Percentiles rank a stretch among this genome's conserved stretches.
These are phyloP conservation scores for Brachyopa scutellaris DNA, from an alignment of 2,888 invertebrate species.

Conservation along the genomic window DNA sequence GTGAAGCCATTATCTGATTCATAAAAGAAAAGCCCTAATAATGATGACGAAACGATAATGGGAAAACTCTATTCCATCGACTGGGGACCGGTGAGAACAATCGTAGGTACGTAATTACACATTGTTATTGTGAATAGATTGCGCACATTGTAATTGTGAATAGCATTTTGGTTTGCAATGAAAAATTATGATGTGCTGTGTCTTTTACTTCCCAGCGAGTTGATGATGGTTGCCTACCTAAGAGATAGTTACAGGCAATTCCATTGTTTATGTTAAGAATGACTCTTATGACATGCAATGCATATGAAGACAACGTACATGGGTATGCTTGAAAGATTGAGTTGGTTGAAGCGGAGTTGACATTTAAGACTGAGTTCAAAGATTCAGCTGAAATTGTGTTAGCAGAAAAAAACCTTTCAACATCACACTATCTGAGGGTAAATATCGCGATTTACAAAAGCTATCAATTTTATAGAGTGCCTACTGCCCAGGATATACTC, in stretches of 20 bases:
- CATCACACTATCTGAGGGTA: too few relatives aligned
- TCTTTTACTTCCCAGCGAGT: constrained; percentile 11
- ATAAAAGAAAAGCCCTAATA: constrained; percentile 21
- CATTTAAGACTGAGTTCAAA: too few relatives aligned
- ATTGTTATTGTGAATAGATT: constrained; percentile 16
- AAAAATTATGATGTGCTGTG: constrained; percentile 20
- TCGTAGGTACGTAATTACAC: constrained; percentile 50
- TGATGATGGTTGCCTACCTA: constrained; percentile 12
- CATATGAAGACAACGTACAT: too few relatives aligned
- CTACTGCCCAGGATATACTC: too few relatives aligned
- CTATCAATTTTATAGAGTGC: too few relatives aligned
- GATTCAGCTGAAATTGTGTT: too few relatives aligned
- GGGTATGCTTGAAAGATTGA: too few relatives aligned
- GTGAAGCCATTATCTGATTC: constrained; percentile 25
- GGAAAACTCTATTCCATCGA: constrained; percentile 17
- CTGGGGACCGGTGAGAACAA: constrained; percentile 8
- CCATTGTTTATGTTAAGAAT: constrained; percentile 30
- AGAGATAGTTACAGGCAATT: constrained; percentile 26
- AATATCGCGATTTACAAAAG: too few relatives aligned
- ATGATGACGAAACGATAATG: constrained; percentile 7
- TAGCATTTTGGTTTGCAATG: too few relatives aligned
- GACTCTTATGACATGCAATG: not conserved
- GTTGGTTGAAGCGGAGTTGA: too few relatives aligned
- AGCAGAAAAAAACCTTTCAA: too few relatives aligned
- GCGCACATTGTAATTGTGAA: constrained; percentile 4